phyloP scores from a whole-genome alignment of 2,888 invertebrate species.

The Byasa hedistus region DNA sequence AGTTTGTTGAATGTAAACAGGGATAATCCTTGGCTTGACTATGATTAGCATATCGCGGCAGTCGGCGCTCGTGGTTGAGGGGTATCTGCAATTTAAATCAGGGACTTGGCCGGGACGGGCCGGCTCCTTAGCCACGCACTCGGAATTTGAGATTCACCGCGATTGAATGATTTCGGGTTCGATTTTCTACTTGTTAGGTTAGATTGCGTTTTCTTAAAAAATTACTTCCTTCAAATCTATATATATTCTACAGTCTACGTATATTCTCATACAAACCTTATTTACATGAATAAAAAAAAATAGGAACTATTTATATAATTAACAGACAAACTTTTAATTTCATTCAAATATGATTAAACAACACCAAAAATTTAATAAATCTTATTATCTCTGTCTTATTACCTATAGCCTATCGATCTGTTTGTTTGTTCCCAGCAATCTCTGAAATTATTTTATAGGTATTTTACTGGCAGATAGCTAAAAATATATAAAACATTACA shows the following conservation, averaged over 20 bases:
- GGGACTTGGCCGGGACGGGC: slow-evolving; percentile 73
- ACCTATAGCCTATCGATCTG: too few species aligned
- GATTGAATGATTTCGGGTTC: slow-evolving; percentile 77
- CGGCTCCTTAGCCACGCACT: slow-evolving; percentile 73
- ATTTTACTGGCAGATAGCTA: too few species aligned
- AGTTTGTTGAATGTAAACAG: slow-evolving; percentile 80
- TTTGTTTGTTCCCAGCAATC: too few species aligned
- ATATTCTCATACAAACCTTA: too few species aligned
- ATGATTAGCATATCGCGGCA: slow-evolving; percentile 80
- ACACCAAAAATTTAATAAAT: too few species aligned
- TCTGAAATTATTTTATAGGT: too few species aligned
- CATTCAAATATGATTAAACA: too few species aligned
- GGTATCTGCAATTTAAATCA: slow-evolving; percentile 80
- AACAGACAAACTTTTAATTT: too few species aligned
- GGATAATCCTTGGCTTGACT: slow-evolving; percentile 79
- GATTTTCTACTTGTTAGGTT: slow-evolving; percentile 76
- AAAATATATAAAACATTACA: too few species aligned
- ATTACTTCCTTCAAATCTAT: slow-evolving; percentile 29
- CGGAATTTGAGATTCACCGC: slow-evolving; percentile 76
- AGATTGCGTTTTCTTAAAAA: slow-evolving; percentile 65
- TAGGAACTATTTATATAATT: too few species aligned
- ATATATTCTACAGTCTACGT: not conserved
- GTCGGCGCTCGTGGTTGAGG: slow-evolving; percentile 72
- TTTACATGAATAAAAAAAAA: too few species aligned
- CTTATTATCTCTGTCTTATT: too few species aligned